Percentiles rank a stretch among this genome's conserved stretches.
These are phyloP conservation scores for Lasioglossum malachurum DNA, from an alignment of 2,888 invertebrate genomes.

Conservation along the genomic window DNA sequence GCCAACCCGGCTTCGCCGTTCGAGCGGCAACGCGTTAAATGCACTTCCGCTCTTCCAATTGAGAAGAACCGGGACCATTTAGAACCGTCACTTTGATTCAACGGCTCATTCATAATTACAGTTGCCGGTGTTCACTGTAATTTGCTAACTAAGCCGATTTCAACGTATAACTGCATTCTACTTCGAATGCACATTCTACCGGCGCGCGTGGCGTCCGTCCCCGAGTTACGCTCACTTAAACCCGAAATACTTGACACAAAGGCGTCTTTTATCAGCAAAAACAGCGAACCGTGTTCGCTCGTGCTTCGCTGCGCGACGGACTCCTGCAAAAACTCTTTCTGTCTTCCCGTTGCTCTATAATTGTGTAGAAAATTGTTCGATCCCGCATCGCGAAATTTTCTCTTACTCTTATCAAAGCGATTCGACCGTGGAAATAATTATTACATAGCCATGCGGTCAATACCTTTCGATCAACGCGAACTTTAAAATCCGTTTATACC, in stretches of 20 bases:
- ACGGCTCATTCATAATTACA: slow-evolving; percentile 29
- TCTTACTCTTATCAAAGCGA: too few species aligned
- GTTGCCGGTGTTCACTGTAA: slow-evolving; percentile 31
- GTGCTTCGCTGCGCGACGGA: background rate
- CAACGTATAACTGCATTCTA: slow-evolving; percentile 7
- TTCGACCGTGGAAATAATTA: background rate
- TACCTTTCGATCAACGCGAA: background rate
- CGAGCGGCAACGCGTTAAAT: slow-evolving; percentile 11
- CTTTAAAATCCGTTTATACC: background rate
- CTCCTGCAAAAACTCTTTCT: background rate
- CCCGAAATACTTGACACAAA: background rate
- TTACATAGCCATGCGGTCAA: background rate
- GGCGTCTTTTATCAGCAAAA: slow-evolving; percentile 5
- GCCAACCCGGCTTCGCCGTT: background rate
- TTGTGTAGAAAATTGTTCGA: background rate
- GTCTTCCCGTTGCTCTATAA: background rate
- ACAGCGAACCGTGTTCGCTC: background rate
- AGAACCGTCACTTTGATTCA: slow-evolving; percentile 40
- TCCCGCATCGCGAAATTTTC: background rate
- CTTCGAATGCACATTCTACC: slow-evolving; percentile 17
- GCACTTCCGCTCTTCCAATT: slow-evolving; percentile 21
- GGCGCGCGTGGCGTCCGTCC: background rate
- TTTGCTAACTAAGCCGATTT: slow-evolving; percentile 51
- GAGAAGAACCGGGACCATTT: slow-evolving; percentile 19
- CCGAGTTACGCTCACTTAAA: background rate